Evolutionary conservation across 2,797 vertebrate genomes (phyloP).

Genomic region (Oreochromis grahami): DNA sequence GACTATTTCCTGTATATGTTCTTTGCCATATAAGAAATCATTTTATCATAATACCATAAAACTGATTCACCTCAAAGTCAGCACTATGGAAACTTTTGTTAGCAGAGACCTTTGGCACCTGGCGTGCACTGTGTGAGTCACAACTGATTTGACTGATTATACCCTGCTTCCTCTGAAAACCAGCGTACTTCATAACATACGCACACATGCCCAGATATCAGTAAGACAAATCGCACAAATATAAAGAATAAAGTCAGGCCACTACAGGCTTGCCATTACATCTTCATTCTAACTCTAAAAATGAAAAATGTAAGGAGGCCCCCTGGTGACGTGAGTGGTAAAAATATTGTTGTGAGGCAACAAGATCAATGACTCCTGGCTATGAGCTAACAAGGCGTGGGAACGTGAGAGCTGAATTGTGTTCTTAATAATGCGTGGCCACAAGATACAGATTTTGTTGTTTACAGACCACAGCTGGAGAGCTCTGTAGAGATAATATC

Average conservation of each 20-base stretch:
- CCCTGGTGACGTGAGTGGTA: background rate
- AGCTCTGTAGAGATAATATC: background rate
- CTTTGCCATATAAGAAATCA: background rate
- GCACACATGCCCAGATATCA: background rate
- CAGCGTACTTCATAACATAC: slow-evolving; percentile 19
- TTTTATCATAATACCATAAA: background rate
- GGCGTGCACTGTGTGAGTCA: slow-evolving; percentile 20
- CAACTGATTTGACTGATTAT: slow-evolving; percentile 37
- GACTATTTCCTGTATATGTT: background rate
- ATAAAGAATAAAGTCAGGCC: background rate
- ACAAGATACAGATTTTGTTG: background rate
- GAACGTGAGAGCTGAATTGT: background rate
- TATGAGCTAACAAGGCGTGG: background rate
- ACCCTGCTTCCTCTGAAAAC: slow-evolving; percentile 31
- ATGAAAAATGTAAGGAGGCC: background rate
- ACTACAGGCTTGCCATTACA: background rate
- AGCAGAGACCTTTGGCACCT: background rate
- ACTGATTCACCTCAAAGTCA: background rate
- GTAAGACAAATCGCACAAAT: background rate
- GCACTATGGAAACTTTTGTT: background rate
- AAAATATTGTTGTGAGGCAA: background rate
- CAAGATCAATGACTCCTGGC: background rate
- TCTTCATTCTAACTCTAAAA: background rate
- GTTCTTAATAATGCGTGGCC: background rate
- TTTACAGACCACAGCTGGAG: background rate